Base-by-base conservation (phyloP, 2,113 vertebrate species). In the Corythornis madagascariensis region DNA sequence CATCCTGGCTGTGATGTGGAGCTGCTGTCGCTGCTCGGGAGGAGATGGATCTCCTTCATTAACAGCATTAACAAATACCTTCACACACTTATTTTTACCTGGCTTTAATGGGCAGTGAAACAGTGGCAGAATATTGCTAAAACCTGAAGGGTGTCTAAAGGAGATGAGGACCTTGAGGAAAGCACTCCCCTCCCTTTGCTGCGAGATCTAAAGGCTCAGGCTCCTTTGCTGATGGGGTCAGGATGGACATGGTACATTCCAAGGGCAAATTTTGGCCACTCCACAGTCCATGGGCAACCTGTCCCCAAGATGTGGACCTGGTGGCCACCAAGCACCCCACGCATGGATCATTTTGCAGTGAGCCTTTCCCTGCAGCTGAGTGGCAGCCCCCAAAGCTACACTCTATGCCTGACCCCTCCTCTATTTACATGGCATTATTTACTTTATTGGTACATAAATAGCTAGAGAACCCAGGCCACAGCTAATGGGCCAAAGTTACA, bases 131-230 rank as follows among this genome's bases (percentile, higher is more conserved):
- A 97, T 94, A 97, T 95, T 88, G 96, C 94, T 79, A 96, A 96
- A 94, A 93, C 94, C 96, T 97, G 96, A 96, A 98, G 97, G 97
- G 96, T 97, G 96, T 98, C 97, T 97, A 97, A 97, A 97, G 96
- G 94, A 40, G 91, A 94, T 89, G 60, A 88, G 31, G n/a, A 86
- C 92, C 65, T 89, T 90, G 94, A 89, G 79, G 69, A 94, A 97
- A 95, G 79, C 2, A 2, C 42, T 94, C 60, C 80, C 83, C 83
- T 92, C 70, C 43, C 65, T 94, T 94, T 9, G 20, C 69, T 11
- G n/a, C 40, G 77, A 74, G 81, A 93, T 97, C 94, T 96, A 96
- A 96, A 97, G 84, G 86, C 69, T 35, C 48, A 4, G 71, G 83
- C 87, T 91, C 66, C 48, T 86, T 85, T 74, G 86, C 77, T 59